Conservation (phyloP, 2,113 vertebrate species). For the Acrocephalus arundinaceus region DNA sequence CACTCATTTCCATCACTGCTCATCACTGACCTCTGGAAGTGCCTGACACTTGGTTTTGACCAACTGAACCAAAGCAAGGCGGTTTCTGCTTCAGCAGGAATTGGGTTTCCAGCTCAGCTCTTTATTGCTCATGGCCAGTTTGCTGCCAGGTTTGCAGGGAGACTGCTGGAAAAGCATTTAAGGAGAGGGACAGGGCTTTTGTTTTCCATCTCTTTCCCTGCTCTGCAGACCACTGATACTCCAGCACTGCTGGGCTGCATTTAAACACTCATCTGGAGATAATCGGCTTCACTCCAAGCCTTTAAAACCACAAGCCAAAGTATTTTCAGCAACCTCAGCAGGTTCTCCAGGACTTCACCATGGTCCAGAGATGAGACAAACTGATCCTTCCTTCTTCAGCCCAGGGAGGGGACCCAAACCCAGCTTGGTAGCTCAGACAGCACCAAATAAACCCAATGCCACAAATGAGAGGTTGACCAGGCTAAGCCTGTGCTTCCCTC, state of each 20-base stretch:
- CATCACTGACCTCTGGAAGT: not conserved
- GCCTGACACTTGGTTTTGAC: not conserved
- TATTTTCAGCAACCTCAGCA: not conserved
- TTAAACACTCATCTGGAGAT: conserved; percentile 28
- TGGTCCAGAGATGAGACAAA: not conserved
- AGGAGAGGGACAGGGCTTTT: not conserved
- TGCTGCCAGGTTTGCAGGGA: not conserved
- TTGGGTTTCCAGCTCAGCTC: conserved; percentile 39
- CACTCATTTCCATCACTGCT: not conserved
- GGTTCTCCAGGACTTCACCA: not conserved
- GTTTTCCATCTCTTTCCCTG: not conserved
- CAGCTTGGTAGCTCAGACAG: not conserved
- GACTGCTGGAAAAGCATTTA: not conserved
- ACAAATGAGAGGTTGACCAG: not conserved
- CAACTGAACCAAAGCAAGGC: not conserved
- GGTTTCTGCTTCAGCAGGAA: conserved; percentile 5
- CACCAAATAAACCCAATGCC: not conserved
- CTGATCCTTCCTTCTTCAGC: not conserved
- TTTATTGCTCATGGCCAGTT: not conserved
- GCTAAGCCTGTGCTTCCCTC: not conserved
- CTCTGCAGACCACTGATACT: not conserved
- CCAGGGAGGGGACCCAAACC: not conserved
- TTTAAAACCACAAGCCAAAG: not conserved
- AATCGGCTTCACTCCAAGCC: conserved; percentile 17
- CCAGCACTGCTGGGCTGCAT: not conserved